Evolutionary conservation across 2,888 invertebrate genomes (phyloP), one percentile per base, ranked within the genome.

Genomic region (Brachyopa scutellaris): DNA sequence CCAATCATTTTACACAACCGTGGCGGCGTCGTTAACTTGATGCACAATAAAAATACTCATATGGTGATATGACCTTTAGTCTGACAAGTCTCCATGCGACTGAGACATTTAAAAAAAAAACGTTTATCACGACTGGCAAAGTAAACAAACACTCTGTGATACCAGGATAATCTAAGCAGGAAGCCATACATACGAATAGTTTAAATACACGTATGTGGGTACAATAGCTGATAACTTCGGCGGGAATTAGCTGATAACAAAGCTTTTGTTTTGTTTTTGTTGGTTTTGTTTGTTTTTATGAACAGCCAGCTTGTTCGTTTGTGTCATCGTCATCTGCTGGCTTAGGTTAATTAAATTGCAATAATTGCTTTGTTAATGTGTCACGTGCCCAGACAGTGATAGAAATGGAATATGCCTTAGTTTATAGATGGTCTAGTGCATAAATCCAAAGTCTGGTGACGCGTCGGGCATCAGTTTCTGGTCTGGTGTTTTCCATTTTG

Each of bases 221-320:
- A n/a, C n/a, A n/a, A n/a, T 31, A 9, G 9, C 51, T 51, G 51
- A 51, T 51, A 51, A 31, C 29, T 29, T 31, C 31, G 2, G 26
- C n/a, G 15, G 51, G 31, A 31, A 51, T 51, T 51, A 29, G 31
- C 31, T 51, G 51, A 31, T 49, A 51, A 51, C 17, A 49, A 29
- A 49, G 9, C n/a, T n/a, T n/a, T n/a, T n/a, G n/a, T n/a, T n/a
- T n/a, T n/a, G n/a, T n/a, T n/a, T n/a, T n/a, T n/a, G n/a, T n/a
- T n/a, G n/a, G n/a, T n/a, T n/a, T n/a, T n/a, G n/a, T n/a, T n/a
- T n/a, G n/a, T n/a, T n/a, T n/a, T n/a, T n/a, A n/a, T n/a, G n/a
- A n/a, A n/a, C n/a, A n/a, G n/a, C n/a, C n/a, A n/a, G n/a, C n/a
- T n/a, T n/a, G n/a, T n/a, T n/a, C n/a, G n/a, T n/a, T n/a, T n/a